Percentiles rank a stretch among this genome's conserved stretches.
phyloP scores from a whole-genome alignment of 2,113 vertebrate genomes.

The Ginglymostoma cirratum region DNA sequence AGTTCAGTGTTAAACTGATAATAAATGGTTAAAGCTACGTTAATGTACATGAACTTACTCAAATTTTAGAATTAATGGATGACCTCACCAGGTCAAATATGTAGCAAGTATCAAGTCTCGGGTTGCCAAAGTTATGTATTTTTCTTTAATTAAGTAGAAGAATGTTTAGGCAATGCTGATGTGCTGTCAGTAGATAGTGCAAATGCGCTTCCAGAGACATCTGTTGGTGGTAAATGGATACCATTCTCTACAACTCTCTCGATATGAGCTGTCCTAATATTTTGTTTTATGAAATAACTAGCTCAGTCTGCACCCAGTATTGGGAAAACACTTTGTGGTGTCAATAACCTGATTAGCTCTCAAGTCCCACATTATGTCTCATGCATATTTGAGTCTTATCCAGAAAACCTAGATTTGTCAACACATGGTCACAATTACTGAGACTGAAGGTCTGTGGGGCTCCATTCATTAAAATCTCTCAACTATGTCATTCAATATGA shows the following conservation, averaged over 20 bases:
- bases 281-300: background rate
- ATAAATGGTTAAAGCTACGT: background rate
- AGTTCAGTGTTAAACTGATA: background rate
- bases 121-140: conserved; percentile 20
- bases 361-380: background rate
- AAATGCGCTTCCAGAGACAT: background rate
- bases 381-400: background rate
- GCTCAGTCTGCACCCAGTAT: background rate
- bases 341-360: conserved; percentile 20
- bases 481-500: conserved; percentile 1
- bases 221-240: background rate
- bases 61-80: background rate
- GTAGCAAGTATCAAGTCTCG: background rate
- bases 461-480: conserved; percentile 16
- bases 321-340: background rate
- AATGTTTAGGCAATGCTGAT: conserved; percentile 14
- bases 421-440: conserved; percentile 8
- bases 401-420: background rate
- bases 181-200: conserved; percentile 20
- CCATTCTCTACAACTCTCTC: background rate
- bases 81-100: conserved; percentile 21
- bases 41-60: background rate
- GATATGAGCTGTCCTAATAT: background rate
- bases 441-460: background rate
- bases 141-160: conserved; percentile 18